Base-by-base conservation (phyloP, 2,113 vertebrate genomes). In the Excalfactoria chinensis region DNA sequence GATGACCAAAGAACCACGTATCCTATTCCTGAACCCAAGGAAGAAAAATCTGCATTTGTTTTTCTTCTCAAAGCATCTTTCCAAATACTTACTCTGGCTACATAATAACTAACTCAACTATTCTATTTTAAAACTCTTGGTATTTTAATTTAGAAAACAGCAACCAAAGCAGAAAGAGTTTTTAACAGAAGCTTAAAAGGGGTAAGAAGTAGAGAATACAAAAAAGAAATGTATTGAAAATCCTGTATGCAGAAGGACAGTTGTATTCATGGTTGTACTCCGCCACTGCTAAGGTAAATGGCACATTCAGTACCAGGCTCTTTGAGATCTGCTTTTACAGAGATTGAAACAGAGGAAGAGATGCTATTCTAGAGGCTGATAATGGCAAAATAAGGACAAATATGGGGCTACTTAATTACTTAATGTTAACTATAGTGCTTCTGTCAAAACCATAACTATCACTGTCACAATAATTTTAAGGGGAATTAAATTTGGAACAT, bases 31-130 rank as follows among this genome's bases (percentile, higher is more conserved):
- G n/a, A 75, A 8, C 70, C 60, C 69, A 62, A 35, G 44, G 60
- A 86, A 84, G 22, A 74, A 71, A 67, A 71, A 9, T 18, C 60
- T 51, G 3, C 13, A 5, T n/a, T 71, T 84, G 14, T 68, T 90
- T 86, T 92, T 66, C 35, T 92, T 55, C 58, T 67, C 32, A 82
- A 64, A 95, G 66, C 76, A 37, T 88, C 70, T 95, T 96, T 81
- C 80, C 84, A 92, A 76, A 58, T 68, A 48, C 26, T 7, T 35
- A 18, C 51, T 88, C 20, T 91, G 69, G 48, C 43, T 69, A 3
- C 9, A 5, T n/a, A 56, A 51, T 18, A 55, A 60, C 43, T 77
- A 72, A 74, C 21, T n/a, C 35, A 86, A 19, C 43, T 49, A 25
- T 35, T 84, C 22, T 2, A 0, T 15, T 75, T 77, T 72, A 35